Evolutionary conservation across 2,888 invertebrate species (phyloP), one percentile per base, ranked within the genome.

Genomic region (Adelphocoris suturalis): DNA sequence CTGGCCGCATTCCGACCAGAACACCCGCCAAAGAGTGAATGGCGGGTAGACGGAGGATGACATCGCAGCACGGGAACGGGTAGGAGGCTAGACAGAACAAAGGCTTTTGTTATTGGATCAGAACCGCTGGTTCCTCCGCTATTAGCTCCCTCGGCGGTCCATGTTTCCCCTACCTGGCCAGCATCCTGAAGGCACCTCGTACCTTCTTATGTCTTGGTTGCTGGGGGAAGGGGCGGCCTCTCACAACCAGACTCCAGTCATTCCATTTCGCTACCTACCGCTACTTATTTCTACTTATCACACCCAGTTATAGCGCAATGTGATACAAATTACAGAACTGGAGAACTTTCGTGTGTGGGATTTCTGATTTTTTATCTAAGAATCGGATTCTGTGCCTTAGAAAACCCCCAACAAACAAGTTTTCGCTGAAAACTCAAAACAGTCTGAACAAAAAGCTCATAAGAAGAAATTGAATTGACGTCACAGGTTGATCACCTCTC

Each of bases 61-160:
- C 68, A 68, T 23, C 68, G 19, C 5, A 68, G 68, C 68, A 68
- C 23, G 23, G 68, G 68, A 68, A 23, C 61, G 61, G 68, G 68
- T 23, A 13, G 68, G 23, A 23, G 37, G 13, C 68, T 19, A 23
- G 68, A 23, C 68, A 68, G 68, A 68, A 68, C 68, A 68, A 68
- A 68, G 68, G 68, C 68, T 68, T 68, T 68, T 68, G 68, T 68
- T 68, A 68, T 68, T 68, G 68, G 68, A 68, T 68, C 68, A 68
- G 68, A 68, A 68, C 68, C 68, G 68, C 23, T 23, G 4, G 68
- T 68, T 23, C 68, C 68, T 57, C 57, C 16, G 68, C 68, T 23
- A 68, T 68, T 68, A 23, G 23, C 68, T 68, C 23, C 68, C 68
- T 68, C 68, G 68, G 68, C 68, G 68, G 68, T 68, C 68, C 68